phyloP scores from a whole-genome alignment of 2,888 invertebrate genomes.

The Drosophila demipolita region DNA sequence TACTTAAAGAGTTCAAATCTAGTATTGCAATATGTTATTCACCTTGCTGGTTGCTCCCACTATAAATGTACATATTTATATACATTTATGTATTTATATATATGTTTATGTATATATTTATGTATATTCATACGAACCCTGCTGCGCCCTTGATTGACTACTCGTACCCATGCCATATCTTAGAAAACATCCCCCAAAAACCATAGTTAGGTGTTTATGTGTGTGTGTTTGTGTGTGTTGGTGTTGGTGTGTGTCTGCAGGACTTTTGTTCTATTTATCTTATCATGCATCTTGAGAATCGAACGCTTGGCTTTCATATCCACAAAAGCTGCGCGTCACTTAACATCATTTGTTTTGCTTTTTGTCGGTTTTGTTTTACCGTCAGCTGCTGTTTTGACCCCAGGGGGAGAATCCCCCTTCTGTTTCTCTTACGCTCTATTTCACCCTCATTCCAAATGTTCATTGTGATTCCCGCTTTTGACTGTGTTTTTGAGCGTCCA shows the following conservation, averaged over 20 bases:
- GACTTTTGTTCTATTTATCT: slow-evolving; percentile 72
- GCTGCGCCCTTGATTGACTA: slow-evolving; percentile 49
- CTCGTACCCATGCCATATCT: slow-evolving; percentile 43
- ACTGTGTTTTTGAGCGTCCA: slow-evolving; percentile 49
- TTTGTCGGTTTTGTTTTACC: slow-evolving; percentile 49
- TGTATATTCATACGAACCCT: neutral
- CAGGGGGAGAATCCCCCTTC: slow-evolving; percentile 14
- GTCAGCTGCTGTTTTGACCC: slow-evolving; percentile 37
- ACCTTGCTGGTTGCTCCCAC: slow-evolving; percentile 11
- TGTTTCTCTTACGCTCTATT: slow-evolving; percentile 40
- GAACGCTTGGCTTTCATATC: slow-evolving; percentile 64
- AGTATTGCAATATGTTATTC: slow-evolving; percentile 16
- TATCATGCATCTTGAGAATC: slow-evolving; percentile 65
- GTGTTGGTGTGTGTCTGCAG: slow-evolving; percentile 19
- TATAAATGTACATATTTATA: slow-evolving; percentile 2
- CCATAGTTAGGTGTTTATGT: neutral
- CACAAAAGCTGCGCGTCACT: slow-evolving; percentile 79
- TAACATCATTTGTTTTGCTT: slow-evolving; percentile 77
- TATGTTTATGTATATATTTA: neutral
- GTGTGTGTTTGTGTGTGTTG: neutral
- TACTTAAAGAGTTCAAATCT: slow-evolving; percentile 16
- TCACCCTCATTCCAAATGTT: slow-evolving; percentile 31
- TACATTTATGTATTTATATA: neutral
- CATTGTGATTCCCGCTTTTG: slow-evolving; percentile 22
- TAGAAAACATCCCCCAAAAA: slow-evolving; percentile 1